Conservation (phyloP, 2,888 invertebrate species). For the Entomobrya multifasciata region DNA sequence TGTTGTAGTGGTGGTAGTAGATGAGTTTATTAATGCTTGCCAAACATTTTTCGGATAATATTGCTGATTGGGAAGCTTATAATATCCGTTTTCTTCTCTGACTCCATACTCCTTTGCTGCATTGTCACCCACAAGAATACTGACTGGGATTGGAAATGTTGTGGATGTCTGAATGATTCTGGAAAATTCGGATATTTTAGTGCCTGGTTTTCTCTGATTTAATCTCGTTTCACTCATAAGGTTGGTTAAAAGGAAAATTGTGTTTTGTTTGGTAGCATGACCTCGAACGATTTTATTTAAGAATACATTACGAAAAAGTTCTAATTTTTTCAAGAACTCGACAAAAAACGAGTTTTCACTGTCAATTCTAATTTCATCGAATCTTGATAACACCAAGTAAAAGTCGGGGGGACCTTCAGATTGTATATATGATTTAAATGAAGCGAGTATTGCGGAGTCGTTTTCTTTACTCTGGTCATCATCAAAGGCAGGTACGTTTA, state of each 20-base stretch:
- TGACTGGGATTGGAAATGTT: conserved; percentile 52
- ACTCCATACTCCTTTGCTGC: conserved; percentile 23
- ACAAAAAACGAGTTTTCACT: conserved; percentile 37
- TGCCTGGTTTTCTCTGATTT: conserved; percentile 33
- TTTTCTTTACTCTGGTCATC: conserved; percentile 35
- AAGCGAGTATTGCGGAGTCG: conserved; percentile 38
- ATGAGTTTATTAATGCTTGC: conserved; percentile 8
- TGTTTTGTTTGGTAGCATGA: background rate
- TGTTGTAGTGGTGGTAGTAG: background rate
- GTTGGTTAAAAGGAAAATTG: conserved; percentile 9
- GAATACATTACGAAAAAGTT: conserved; percentile 35
- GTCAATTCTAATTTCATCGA: conserved; percentile 54
- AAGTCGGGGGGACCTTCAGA: conserved; percentile 23
- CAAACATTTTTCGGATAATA: conserved; percentile 72
- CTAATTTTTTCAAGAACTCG: conserved; percentile 30
- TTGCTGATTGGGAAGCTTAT: conserved; percentile 68
- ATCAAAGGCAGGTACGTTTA: conserved; percentile 54
- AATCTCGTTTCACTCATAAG: conserved; percentile 32
- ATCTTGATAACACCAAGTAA: conserved; percentile 41
- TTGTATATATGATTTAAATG: conserved; percentile 31
- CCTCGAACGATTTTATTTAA: background rate
- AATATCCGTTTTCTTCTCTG: conserved; percentile 56
- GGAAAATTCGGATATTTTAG: conserved; percentile 7
- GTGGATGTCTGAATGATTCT: conserved; percentile 50
- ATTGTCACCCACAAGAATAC: conserved; percentile 69